phyloP scores from a whole-genome alignment of 2,888 invertebrate species.

The Odontocolon sp. region DNA sequence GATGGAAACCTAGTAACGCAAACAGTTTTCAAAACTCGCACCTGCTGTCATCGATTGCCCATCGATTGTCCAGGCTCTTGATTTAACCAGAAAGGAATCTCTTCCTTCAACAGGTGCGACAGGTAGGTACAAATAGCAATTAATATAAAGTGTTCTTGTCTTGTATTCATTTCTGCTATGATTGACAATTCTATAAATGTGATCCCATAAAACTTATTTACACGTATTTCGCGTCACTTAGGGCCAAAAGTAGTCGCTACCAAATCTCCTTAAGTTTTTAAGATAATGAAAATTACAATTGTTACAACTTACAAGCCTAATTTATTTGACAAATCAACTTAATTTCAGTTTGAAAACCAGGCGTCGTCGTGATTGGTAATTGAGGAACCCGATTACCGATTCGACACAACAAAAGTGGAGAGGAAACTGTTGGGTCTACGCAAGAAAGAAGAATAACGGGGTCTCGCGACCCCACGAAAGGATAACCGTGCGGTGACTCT shows the following conservation, averaged over 20 bases:
- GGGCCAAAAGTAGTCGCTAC: no score
- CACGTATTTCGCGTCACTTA: no score
- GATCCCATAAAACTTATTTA: no score
- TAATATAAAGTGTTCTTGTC: neutral
- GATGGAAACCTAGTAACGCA: neutral
- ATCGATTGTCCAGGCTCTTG: neutral
- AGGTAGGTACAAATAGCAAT: neutral
- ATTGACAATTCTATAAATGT: no score
- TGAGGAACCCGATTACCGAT: constrained; percentile 22
- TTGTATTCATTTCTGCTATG: neutral
- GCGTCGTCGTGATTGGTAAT: neutral
- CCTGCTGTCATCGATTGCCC: neutral
- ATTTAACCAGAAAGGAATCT: neutral
- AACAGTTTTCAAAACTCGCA: neutral
- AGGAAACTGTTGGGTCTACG: neutral
- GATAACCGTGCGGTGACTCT: constrained; percentile 5
- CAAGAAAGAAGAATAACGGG: constrained; percentile 14
- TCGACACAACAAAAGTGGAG: constrained; percentile 10
- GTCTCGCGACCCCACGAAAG: constrained; percentile 19
- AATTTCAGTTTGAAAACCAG: neutral
- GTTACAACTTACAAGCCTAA: neutral
- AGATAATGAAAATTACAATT: neutral
- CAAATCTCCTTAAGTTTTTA: neutral
- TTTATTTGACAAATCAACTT: constrained; percentile 3
- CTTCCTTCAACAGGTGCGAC: neutral